Evolutionary conservation across 2,113 vertebrate genomes (phyloP).

Genomic region (Pseudois nayaur): DNA sequence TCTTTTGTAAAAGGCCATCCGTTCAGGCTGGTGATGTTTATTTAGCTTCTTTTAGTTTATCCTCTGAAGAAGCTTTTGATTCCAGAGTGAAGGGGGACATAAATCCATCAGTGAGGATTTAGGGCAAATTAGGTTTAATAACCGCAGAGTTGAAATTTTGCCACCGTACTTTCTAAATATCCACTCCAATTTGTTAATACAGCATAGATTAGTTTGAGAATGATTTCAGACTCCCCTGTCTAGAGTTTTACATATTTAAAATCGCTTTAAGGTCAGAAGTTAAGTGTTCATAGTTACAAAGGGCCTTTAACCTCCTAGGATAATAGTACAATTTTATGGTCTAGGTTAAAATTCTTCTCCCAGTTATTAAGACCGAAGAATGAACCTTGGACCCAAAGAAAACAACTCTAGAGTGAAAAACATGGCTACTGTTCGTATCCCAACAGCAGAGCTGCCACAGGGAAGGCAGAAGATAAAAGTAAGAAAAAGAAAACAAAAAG

Average conservation of each 20-base stretch:
- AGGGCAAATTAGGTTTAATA: conserved; percentile 76
- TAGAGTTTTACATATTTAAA: conserved; percentile 75
- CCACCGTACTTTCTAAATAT: conserved; percentile 76
- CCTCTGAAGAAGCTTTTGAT: conserved; percentile 45
- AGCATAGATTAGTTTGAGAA: conserved; percentile 68
- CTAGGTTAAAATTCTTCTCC: conserved; percentile 75
- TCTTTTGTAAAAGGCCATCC: not conserved
- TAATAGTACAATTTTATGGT: conserved; percentile 78
- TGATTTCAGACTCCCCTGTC: conserved; percentile 3
- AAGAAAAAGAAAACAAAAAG: conserved; percentile 77
- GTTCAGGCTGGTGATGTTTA: conserved; percentile 53
- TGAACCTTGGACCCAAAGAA: conserved; percentile 72
- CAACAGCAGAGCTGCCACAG: conserved; percentile 71
- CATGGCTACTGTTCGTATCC: conserved; percentile 53
- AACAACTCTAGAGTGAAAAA: conserved; percentile 74
- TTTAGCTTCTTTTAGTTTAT: conserved; percentile 73
- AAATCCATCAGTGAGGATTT: conserved; percentile 76
- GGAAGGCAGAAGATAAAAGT: conserved; percentile 77
- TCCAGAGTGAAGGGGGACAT: conserved; percentile 62
- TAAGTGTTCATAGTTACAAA: conserved; percentile 76
- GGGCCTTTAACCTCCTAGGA: conserved; percentile 77
- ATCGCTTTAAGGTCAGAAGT: conserved; percentile 80
- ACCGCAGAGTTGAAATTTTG: conserved; percentile 77
- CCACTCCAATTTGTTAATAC: conserved; percentile 77
- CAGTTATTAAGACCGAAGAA: conserved; percentile 79